Base-by-base conservation (phyloP, 1,140 invertebrate species). In the Bombus difficillimus region DNA sequence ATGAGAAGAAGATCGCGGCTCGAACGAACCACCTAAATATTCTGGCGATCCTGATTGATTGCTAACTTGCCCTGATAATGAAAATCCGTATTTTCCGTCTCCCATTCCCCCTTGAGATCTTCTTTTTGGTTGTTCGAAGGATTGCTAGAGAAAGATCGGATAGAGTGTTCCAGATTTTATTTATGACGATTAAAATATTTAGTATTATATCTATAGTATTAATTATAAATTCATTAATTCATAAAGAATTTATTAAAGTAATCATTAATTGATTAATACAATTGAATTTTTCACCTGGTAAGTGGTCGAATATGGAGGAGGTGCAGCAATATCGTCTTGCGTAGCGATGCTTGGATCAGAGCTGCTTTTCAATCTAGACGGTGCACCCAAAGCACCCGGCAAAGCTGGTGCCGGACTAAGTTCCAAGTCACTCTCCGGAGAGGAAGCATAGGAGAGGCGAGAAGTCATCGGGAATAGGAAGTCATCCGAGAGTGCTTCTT, bases 381-480 rank as follows among this genome's bases (percentile, higher is more conserved):
- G 97, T 93, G 96, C 95, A 89, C 96, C 96, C 91, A 95, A 94
- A 93, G 95, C 93, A 92, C 96, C 95, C 88, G 96, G 93, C 62
- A 96, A 93, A 89, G 96, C 96, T 83, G 97, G 97, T 91, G 97
- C 97, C 85, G 97, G 97, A 93, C 97, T 97, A 91, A 98, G 96
- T 95, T 99, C 98, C 93, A 98, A 96, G 95, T 99, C 98, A 94
- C 98, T 98, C 96, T 99, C 98, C 89, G 98, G 98, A 93, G 98
- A 99, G 92, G 98, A 99, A 87, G 98, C 98, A 96, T 99, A 99
- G 93, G 98, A 99, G 88, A 99, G 96, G 92, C 98, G 97, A 95
- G 98, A 98, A 88, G 98, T 98, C 98, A 99, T 99, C 92, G 99
- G 99, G 96, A 99, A 99, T 93, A 99, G 97, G 97, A 99, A 99